Evolutionary conservation across 2,797 vertebrate species (phyloP).

Genomic region (Rhabdophis nuchalis): DNA sequence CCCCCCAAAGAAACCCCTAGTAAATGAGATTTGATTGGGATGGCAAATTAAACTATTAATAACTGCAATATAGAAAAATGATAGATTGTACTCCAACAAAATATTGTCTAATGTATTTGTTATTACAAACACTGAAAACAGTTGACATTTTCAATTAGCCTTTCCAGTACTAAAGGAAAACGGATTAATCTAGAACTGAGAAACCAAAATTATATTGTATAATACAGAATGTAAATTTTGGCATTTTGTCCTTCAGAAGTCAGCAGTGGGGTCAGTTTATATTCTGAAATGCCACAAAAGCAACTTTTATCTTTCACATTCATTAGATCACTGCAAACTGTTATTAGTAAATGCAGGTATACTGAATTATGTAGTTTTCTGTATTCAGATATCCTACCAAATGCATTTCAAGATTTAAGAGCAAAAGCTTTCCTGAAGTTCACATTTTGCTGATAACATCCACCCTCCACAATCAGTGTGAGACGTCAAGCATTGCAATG

Average conservation of each 20-base stretch:
- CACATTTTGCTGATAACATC: background rate
- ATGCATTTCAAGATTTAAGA: background rate
- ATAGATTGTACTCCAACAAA: background rate
- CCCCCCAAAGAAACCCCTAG: background rate
- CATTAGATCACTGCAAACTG: slow-evolving; percentile 25
- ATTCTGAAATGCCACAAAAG: slow-evolving; percentile 21
- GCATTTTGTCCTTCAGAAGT: slow-evolving; percentile 37
- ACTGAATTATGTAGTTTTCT: background rate
- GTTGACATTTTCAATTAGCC: slow-evolving; percentile 30
- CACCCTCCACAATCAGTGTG: background rate
- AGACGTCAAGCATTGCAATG: background rate
- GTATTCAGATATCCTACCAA: background rate
- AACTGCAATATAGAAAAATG: background rate
- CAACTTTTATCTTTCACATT: slow-evolving; percentile 28
- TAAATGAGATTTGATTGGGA: slow-evolving; percentile 17
- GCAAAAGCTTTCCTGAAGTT: background rate
- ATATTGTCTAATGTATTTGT: slow-evolving; percentile 18
- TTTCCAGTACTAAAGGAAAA: slow-evolving; percentile 37
- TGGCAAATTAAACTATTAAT: slow-evolving; percentile 2
- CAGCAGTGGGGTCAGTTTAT: slow-evolving; percentile 24
- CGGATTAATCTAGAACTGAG: slow-evolving; percentile 34
- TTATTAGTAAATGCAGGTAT: background rate
- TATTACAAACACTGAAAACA: slow-evolving; percentile 12
- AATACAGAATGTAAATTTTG: slow-evolving; percentile 14
- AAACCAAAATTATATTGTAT: slow-evolving; percentile 34